phyloP scores from a whole-genome alignment of 2,888 invertebrate species.

The Anodontia alba region DNA sequence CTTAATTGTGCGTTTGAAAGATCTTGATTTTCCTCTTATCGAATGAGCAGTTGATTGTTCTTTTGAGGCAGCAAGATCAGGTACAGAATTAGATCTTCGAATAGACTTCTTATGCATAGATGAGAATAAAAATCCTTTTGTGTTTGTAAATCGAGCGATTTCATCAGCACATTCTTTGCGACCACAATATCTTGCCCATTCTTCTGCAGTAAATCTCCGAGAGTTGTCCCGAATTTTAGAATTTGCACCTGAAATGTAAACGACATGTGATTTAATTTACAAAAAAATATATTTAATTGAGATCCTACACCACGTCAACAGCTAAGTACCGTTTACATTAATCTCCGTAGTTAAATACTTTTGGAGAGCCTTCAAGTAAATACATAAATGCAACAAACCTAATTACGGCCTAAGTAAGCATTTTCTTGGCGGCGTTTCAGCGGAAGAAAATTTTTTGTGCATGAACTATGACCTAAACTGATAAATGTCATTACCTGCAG shows the following conservation, averaged over 20 bases:
- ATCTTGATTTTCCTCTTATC: conserved; percentile 57
- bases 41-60: conserved; percentile 53
- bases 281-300: too few species aligned
- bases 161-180: conserved; percentile 90
- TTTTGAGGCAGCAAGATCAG: conserved; percentile 78
- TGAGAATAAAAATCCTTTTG: conserved; percentile 79
- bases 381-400: too few species aligned
- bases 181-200: conserved; percentile 91
- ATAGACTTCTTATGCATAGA: conserved; percentile 69
- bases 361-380: too few species aligned
- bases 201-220: conserved; percentile 89
- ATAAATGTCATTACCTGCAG: too few species aligned
- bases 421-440: too few species aligned
- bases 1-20: conserved; percentile 71
- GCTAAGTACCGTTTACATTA: too few species aligned
- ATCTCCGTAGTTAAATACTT: too few species aligned
- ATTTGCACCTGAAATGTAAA: conserved; percentile 88
- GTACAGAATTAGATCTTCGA: conserved; percentile 88
- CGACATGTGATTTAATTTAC: too few species aligned
- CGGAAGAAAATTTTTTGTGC: too few species aligned
- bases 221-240: conserved; percentile 89
- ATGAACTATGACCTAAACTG: too few species aligned
- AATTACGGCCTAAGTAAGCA: too few species aligned
- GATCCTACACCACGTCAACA: too few species aligned
- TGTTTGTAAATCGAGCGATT: conserved; percentile 88